Base-by-base conservation (phyloP, 1,140 invertebrate genomes). In the Dufourea novaeangliae region DNA sequence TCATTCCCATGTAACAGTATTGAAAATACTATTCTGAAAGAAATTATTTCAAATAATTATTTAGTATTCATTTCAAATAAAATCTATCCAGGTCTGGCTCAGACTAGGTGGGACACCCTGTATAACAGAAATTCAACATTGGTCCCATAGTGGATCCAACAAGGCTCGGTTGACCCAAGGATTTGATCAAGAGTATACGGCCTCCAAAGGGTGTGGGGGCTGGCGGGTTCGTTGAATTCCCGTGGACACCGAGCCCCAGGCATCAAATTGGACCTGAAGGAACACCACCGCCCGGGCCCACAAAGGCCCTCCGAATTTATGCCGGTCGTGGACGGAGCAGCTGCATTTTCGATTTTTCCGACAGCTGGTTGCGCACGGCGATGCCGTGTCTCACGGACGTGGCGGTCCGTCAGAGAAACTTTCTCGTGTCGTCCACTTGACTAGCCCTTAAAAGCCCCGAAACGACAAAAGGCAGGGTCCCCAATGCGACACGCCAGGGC, bases 301-400 rank as follows among this genome's bases (percentile, higher is more conserved):
- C 27, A 71, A 71, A 71, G 68, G 57, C 57, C 41, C n/a, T n/a
- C n/a, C 14, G 57, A 77, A 77, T 77, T 71, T 54, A 77, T 77
- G 75, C 75, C 44, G 34, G 20, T 62, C 56, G 54, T 56, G 46
- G n/a, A 63, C 54, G 66, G 59, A 37, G 78, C 82, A 78, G 83
- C 77, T 83, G 82, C 78, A 70, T 85, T 85, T 81, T 85, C 79
- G 74, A 84, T 85, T 85, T n/a, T 84, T 85, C 74, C 78, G 67
- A 77, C 83, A 84, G 78, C 82, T 85, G 83, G 82, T 76, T n/a
- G 46, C 34, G 29, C 10, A 37, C 34, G 34, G 34, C 34, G 3
- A 3, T 8, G 34, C 56, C 50, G 61, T 71, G 61, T 69, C 37
- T 70, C 52, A 54, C 62, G 50, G 75, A 66, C 54, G 29, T 27